Base-by-base conservation (phyloP, 2,113 vertebrate species). In the Leptocoma aspasia region DNA sequence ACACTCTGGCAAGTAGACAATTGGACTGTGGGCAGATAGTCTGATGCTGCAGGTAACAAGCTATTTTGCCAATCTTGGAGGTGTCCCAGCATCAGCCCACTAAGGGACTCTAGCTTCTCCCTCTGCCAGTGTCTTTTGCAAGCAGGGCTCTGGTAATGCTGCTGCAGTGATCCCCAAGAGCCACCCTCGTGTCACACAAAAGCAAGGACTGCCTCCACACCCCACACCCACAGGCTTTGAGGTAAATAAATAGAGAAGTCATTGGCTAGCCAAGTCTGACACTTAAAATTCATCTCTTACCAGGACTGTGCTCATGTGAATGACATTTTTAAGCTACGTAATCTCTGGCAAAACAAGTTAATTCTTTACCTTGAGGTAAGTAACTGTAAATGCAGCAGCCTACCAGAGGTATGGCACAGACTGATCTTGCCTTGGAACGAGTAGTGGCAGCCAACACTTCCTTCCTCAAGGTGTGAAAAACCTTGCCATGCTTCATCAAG, bases 321-420 rank as follows among this genome's bases (percentile, higher is more conserved):
- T 78, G 59, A 87, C 60, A 50, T 89, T 94, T 92, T 83, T 6
- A 83, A 80, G 33, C 84, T 66, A 87, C 1, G 4, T 61, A 93
- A 96, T 96, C 87, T 66, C 33, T 86, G 75, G 73, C 53, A 93
- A 95, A 90, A 91, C 80, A 94, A 81, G 59, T 59, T 66, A 66
- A 44, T 92, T 57, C 76, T 95, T 88, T 83, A 71, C 60, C 77
- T 94, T 56, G 53, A 86, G 83, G 80, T 90, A 94, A 68, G 22
- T 69, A 97, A 89, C 86, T 82, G 86, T 82, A 84, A 75, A 66
- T 37, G 49, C 53, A 94, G 65, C 64, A 92, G 61, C 47, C 57
- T 89, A 86, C 41, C 70, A 68, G 65, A 89, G 53, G 45, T 49
- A 90, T 1, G 0, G 76, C 44, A 69, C 41, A 75, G 65, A 69